phyloP scores from a whole-genome alignment of 2,888 invertebrate species.

The Oscheius sp. region DNA sequence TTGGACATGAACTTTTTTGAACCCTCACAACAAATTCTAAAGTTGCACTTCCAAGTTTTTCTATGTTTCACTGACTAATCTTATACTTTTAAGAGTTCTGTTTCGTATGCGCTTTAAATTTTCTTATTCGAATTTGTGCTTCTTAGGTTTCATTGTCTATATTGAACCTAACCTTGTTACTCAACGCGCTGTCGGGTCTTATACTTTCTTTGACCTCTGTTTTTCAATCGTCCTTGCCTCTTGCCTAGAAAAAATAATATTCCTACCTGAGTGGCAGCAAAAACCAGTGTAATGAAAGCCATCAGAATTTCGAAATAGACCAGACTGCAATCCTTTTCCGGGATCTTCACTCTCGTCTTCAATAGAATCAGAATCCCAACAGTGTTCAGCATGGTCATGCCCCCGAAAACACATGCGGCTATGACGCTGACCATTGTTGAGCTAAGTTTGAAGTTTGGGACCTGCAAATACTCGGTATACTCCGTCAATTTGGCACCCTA shows the following conservation, averaged over 20 bases:
- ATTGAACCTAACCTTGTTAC: no score
- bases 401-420: slow-evolving; percentile 41
- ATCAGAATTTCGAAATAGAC: slow-evolving; percentile 28
- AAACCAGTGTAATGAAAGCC: slow-evolving; percentile 21
- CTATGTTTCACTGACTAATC: no score
- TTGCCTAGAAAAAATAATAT: not conserved
- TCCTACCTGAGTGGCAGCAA: slow-evolving; percentile 21
- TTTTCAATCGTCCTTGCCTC: no score
- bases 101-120: no score
- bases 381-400: slow-evolving; percentile 39
- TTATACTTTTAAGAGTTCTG: no score
- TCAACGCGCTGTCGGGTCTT: no score
- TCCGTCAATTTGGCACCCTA: not conserved
- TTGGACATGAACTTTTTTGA: no score
- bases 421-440: slow-evolving; percentile 43
- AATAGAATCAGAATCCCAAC: slow-evolving; percentile 39
- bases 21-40: no score
- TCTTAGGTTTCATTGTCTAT: no score
- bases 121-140: no score
- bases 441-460: slow-evolving; percentile 35
- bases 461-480: not conserved
- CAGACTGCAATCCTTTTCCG: slow-evolving; percentile 20
- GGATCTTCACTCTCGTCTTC: slow-evolving; percentile 6
- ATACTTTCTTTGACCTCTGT: no score
- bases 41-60: no score